These are phyloP conservation scores for Dicycla oo DNA, from an alignment of 2,888 invertebrate species.

Conservation along the genomic window DNA sequence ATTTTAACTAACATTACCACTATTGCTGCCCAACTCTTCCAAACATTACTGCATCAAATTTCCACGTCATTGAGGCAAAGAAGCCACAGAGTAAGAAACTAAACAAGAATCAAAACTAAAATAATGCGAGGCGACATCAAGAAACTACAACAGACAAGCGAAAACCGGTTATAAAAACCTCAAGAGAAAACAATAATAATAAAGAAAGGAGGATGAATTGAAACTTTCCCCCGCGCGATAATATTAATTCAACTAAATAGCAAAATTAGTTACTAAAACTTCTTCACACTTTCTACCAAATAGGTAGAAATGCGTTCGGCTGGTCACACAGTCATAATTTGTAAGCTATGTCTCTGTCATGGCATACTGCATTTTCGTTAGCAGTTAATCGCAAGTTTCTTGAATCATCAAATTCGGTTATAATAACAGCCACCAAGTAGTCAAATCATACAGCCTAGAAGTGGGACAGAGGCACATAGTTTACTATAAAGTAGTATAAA, in stretches of 20 bases:
- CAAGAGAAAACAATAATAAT: constrained; percentile 66
- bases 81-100: constrained; percentile 61
- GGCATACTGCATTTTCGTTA: constrained; percentile 10
- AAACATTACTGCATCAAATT: constrained; percentile 42
- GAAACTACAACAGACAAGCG: constrained; percentile 70
- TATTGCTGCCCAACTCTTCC: constrained; percentile 37
- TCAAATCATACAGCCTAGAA: constrained; percentile 26
- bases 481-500: constrained; percentile 54
- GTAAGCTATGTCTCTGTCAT: constrained; percentile 38
- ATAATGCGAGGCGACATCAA: constrained; percentile 74
- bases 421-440: constrained; percentile 18
- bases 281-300: constrained; percentile 57
- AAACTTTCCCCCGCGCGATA: constrained; percentile 74
- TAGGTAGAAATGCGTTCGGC: constrained; percentile 60
- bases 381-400: constrained; percentile 4
- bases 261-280: constrained; percentile 69
- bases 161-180: constrained; percentile 72
- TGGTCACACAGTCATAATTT: constrained; percentile 54
- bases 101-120: constrained; percentile 77
- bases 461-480: constrained; percentile 37
- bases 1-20: constrained; percentile 57
- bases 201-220: constrained; percentile 68
- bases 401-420: constrained; percentile 6
- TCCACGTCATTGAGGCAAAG: constrained; percentile 50
- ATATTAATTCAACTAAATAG: constrained; percentile 67